Conservation (phyloP, 2,113 vertebrate species). For the Cyanocitta stelleri region DNA sequence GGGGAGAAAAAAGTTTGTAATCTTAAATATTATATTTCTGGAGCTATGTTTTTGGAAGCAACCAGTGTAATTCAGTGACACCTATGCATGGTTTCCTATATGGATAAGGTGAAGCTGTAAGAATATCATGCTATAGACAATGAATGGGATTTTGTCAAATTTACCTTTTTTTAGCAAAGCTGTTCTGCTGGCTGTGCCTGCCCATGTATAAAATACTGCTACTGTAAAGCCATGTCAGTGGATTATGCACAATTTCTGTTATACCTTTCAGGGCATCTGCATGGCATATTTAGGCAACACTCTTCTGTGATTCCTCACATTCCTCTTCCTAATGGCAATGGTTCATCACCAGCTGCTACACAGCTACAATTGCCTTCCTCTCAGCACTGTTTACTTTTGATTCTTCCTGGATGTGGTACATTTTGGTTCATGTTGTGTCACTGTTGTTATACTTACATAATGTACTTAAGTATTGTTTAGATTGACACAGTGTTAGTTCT, state of each 20-base stretch:
- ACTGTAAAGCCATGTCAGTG: neutral
- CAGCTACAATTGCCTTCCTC: slow-evolving; percentile 15
- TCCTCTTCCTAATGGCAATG: slow-evolving; percentile 20
- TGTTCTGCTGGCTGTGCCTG: neutral
- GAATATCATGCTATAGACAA: neutral
- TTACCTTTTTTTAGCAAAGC: neutral
- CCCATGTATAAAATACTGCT: neutral
- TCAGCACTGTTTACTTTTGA: slow-evolving; percentile 29
- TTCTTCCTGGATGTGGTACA: neutral
- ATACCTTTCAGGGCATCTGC: neutral
- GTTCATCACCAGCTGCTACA: slow-evolving; percentile 39
- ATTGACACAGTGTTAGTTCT: slow-evolving; percentile 60
- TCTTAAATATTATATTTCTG: neutral
- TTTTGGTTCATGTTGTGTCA: slow-evolving; percentile 43
- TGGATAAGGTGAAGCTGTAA: neutral
- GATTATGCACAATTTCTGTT: neutral
- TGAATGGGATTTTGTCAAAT: neutral
- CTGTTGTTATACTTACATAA: slow-evolving; percentile 46
- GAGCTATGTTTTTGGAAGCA: neutral
- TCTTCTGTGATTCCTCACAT: neutral
- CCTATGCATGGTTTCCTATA: neutral
- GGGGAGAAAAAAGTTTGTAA: rapidly evolving
- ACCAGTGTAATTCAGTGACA: neutral
- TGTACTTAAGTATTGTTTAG: slow-evolving; percentile 61
- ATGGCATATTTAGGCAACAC: neutral